Percentiles rank a stretch among this genome's conserved stretches.
Conservation (phyloP, 2,888 invertebrate species). For the Sinopyrophorus schimmeli region DNA sequence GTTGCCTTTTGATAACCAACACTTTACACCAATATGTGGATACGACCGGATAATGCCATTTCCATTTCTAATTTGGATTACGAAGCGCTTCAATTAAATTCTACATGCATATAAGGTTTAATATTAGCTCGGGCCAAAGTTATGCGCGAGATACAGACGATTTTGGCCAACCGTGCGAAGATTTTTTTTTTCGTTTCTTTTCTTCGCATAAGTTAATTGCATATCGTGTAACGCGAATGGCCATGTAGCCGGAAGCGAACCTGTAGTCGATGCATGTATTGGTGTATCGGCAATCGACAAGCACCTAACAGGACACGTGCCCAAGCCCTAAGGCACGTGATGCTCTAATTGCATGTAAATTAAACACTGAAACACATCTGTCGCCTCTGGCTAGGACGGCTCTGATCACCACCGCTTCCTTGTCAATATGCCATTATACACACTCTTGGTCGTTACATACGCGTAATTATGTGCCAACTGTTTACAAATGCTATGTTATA, state of each 20-base stretch:
- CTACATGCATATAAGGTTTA: no score
- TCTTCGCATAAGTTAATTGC: no score
- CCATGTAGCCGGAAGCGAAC: no score
- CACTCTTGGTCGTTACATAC: slow-evolving; percentile 26
- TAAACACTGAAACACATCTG: slow-evolving; percentile 26
- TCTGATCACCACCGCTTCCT: slow-evolving; percentile 23
- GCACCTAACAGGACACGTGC: slow-evolving; percentile 20
- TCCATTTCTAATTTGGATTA: no score
- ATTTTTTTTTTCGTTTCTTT: no score
- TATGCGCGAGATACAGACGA: no score
- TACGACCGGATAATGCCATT: slow-evolving; percentile 6
- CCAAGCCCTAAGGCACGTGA: slow-evolving; percentile 19
- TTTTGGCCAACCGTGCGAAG: no score
- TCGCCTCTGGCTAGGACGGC: slow-evolving; percentile 22
- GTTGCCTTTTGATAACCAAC: slow-evolving; percentile 5
- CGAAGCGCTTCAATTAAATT: no score
- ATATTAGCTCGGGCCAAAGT: no score
- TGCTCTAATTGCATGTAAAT: slow-evolving; percentile 32
- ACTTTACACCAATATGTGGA: slow-evolving; percentile 4
- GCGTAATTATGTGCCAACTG: slow-evolving; percentile 33
- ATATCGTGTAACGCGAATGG: no score
- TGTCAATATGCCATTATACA: slow-evolving; percentile 32
- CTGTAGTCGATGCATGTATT: no score
- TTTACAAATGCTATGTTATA: slow-evolving; percentile 23
- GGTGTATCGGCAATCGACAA: no score